These are phyloP conservation scores for Bruchidius siliquastri DNA, from an alignment of 2,888 invertebrate species.

Conservation along the genomic window DNA sequence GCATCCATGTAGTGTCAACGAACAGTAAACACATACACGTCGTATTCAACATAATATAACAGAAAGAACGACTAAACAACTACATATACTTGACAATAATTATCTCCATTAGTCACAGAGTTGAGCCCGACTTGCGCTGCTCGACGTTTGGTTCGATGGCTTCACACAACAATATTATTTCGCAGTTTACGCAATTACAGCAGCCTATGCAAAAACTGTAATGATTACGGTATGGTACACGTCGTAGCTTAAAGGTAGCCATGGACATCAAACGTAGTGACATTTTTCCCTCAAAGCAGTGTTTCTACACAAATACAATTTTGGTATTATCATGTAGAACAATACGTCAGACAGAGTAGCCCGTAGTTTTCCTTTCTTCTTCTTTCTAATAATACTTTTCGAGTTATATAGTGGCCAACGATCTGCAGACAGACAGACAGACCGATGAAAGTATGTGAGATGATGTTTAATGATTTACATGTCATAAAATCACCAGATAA, in stretches of 20 bases:
- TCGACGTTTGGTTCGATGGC: background rate
- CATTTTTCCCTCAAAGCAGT: no score
- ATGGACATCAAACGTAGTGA: background rate
- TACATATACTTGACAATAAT: background rate
- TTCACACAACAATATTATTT: background rate
- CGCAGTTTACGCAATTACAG: background rate
- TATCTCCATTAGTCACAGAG: background rate
- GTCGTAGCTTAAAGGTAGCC: background rate
- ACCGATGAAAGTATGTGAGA: no score
- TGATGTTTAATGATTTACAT: no score
- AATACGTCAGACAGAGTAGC: no score
- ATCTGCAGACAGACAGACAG: no score
- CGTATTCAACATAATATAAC: background rate
- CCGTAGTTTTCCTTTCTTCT: no score
- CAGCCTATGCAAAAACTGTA: background rate
- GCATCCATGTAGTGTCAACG: background rate
- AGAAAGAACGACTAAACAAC: background rate
- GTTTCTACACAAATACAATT: no score
- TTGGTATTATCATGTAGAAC: no score
- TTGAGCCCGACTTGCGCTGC: background rate
- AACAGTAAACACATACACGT: background rate
- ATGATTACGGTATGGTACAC: background rate
- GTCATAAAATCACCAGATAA: no score
- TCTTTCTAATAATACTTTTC: no score
- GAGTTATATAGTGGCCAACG: no score